phyloP scores from a whole-genome alignment of 2,797 vertebrate species.

The Phoxinus dragarum region DNA sequence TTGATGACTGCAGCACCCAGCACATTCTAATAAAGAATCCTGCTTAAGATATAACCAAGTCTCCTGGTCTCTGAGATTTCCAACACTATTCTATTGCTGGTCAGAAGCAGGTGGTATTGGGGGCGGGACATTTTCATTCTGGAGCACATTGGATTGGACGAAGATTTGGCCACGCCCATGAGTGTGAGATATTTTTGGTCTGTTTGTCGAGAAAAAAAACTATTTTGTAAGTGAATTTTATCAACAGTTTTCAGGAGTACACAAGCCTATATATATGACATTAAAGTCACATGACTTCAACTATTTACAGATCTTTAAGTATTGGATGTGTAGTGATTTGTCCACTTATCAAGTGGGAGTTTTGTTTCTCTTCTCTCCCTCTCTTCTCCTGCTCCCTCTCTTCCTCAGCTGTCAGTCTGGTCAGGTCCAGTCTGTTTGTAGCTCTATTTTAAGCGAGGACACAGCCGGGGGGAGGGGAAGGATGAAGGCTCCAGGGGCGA shows the following conservation, averaged over 20 bases:
- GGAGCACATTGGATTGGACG: not conserved
- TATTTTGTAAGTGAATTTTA: not conserved
- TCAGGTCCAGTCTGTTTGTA: conserved; percentile 62
- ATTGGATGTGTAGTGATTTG: conserved; percentile 11
- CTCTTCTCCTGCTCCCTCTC: conserved; percentile 20
- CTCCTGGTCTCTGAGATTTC: no score
- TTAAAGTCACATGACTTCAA: not conserved
- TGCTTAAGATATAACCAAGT: no score
- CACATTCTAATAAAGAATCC: no score
- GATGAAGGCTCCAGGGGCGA: conserved; percentile 47
- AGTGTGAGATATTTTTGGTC: not conserved
- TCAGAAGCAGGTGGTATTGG: not conserved
- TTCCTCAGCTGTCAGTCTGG: conserved; percentile 52
- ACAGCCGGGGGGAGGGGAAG: conserved; percentile 36
- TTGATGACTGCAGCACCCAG: no score
- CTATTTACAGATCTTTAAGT: not conserved
- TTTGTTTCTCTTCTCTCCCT: not conserved
- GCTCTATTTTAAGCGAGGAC: conserved; percentile 60
- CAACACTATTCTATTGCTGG: not conserved
- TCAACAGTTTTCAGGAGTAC: not conserved
- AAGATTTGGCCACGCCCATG: not conserved
- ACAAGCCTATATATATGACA: not conserved
- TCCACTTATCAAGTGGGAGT: conserved; percentile 10
- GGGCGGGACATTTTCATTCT: not conserved
- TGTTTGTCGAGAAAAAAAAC: not conserved